A percentile compares a stretch with the other conserved stretches of the same genome.
Conservation (phyloP, 2,888 invertebrate genomes). For the Latheticus oryzae region DNA sequence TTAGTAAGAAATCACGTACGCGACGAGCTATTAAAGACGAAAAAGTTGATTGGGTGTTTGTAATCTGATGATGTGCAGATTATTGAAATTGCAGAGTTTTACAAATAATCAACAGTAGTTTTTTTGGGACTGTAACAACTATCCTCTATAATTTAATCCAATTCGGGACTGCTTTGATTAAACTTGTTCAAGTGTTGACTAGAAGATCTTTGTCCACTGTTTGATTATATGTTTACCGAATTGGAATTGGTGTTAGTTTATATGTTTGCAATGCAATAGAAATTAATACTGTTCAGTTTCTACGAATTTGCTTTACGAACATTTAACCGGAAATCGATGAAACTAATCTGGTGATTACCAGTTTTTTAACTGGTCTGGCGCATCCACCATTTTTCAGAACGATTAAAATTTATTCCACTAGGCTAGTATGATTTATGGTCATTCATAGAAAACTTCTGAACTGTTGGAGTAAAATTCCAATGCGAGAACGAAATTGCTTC, state of each 20-base stretch:
- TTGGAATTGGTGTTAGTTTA: not conserved
- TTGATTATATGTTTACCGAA: too few relatives aligned
- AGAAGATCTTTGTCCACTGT: too few relatives aligned
- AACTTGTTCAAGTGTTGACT: too few relatives aligned
- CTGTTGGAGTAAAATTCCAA: conserved; percentile 3
- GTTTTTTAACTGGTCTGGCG: too few relatives aligned
- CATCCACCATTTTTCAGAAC: too few relatives aligned
- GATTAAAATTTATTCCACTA: too few relatives aligned
- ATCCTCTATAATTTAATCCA: too few relatives aligned
- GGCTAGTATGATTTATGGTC: too few relatives aligned
- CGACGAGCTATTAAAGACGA: conserved; percentile 13
- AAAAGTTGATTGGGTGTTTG: conserved; percentile 10
- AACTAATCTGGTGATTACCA: conserved; percentile 19
- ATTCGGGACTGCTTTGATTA: too few relatives aligned
- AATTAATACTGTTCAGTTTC: conserved; percentile 9
- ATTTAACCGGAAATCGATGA: conserved; percentile 11
- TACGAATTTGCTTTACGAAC: conserved; percentile 1
- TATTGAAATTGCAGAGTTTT: conserved; percentile 9
- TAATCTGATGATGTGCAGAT: conserved; percentile 21
- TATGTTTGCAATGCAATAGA: conserved; percentile 1
- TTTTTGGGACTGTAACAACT: too few relatives aligned
- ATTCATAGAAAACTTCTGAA: too few relatives aligned
- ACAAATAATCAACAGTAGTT: too few relatives aligned
- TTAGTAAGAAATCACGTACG: conserved; percentile 32
- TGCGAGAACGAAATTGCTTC: conserved; percentile 5